A percentile compares a stretch with the other conserved stretches of the same genome.
Conservation (phyloP, 2,113 vertebrate genomes). For the Esox niger region DNA sequence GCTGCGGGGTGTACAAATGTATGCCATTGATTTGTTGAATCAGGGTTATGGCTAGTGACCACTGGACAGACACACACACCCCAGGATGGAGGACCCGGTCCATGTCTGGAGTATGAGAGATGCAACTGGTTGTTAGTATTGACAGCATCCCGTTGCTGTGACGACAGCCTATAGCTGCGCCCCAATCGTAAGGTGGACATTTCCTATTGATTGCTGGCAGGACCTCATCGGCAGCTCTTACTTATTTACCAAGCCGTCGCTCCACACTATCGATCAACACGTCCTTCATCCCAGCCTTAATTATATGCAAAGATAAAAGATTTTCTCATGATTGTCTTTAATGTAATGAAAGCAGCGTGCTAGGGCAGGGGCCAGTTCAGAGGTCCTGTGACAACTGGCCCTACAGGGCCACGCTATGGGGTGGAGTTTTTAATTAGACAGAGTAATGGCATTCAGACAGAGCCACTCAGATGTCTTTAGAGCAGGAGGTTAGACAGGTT, state of each 20-base stretch:
- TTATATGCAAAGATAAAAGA: slow-evolving; percentile 96
- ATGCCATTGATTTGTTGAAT: no score
- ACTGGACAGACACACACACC: not conserved
- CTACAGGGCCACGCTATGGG: slow-evolving; percentile 65
- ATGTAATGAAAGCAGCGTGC: slow-evolving; percentile 93
- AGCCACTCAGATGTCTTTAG: slow-evolving; percentile 24
- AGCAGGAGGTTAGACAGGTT: slow-evolving; percentile 22
- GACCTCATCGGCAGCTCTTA: slow-evolving; percentile 88
- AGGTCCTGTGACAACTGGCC: slow-evolving; percentile 87
- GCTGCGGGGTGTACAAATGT: no score
- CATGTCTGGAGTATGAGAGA: slow-evolving; percentile 25
- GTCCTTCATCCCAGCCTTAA: slow-evolving; percentile 92
- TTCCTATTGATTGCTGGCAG: slow-evolving; percentile 83
- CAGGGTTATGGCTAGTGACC: not conserved
- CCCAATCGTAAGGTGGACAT: slow-evolving; percentile 81
- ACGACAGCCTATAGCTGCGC: slow-evolving; percentile 40
- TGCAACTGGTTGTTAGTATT: slow-evolving; percentile 31
- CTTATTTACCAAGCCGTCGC: slow-evolving; percentile 99
- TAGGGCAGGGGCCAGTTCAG: slow-evolving; percentile 85
- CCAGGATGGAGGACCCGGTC: not conserved
- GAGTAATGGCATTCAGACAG: slow-evolving; percentile 54
- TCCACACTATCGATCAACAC: slow-evolving; percentile 91
- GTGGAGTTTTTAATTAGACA: slow-evolving; percentile 90
- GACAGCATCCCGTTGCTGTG: slow-evolving; percentile 31
- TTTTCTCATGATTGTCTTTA: slow-evolving; percentile 98